Base-by-base conservation (phyloP, 2,888 invertebrate genomes). In the Ichneumon xanthorius region DNA sequence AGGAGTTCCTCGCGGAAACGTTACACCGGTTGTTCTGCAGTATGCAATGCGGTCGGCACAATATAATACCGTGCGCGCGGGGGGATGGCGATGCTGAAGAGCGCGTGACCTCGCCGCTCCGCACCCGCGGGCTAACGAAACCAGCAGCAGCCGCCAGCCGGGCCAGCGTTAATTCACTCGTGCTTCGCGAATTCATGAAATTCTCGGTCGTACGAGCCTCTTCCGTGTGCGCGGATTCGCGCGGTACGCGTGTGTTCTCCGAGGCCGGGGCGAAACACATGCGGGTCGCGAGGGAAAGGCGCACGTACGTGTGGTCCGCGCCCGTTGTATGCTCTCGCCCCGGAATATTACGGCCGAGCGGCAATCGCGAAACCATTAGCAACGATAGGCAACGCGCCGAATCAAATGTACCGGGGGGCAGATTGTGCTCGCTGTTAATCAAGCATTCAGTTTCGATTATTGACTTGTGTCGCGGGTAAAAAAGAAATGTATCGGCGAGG, bases 121-220 rank as follows among this genome's bases (percentile, higher is more conserved):
- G 53, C 78, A 16, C 7, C 75, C 63, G 19, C 65, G 45, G 33
- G 82, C 65, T 72, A 85, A 82, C 82, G 79, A 79, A 80, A 76
- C 71, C 48, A 67, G 58, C 68, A 58, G 26, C 30, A 1, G 70
- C 63, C 63, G 7, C 33, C 63, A 33, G 63, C 30, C 30, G 63
- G 16, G 22, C 45, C 53, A 77, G 22, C 77, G 73, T 78, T 81
- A 85, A 85, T 85, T 81, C 84, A 81, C 81, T 81, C 63, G 78
- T 70, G 77, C 78, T 70, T 85, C 78, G 84, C 67, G 55, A 85
- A 85, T 81, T 85, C 84, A 78, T 81, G 81, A 72, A 76, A 78
- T 85, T 81, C 81, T 55, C 53, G 22, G 55, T 77, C 50, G 50
- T 79, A 50, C 22, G 45, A 30, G 45, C 14, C 72, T 75, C 50